These are phyloP conservation scores for Temnopleurus reevesii DNA, from an alignment of 53 echinoderm and acorn worm genomes.

Conservation along the genomic window DNA sequence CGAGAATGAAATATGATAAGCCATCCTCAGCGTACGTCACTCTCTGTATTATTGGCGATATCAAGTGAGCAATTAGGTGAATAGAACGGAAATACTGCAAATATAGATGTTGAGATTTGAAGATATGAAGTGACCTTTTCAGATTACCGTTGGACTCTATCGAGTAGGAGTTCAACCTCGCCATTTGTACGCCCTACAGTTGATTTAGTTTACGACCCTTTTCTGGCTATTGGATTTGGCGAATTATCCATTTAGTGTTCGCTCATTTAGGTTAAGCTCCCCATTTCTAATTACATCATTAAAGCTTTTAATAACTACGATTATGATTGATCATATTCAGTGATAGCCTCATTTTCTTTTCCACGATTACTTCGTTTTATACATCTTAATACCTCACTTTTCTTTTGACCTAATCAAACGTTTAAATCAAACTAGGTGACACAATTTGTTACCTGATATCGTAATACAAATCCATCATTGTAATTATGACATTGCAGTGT, in stretches of 20 bases:
- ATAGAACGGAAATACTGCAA: slow-evolving; percentile 51
- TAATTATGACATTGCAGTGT: no score
- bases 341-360: no score
- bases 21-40: slow-evolving; percentile 54
- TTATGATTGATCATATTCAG: not conserved
- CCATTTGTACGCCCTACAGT: not conserved
- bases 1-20: slow-evolving; percentile 54
- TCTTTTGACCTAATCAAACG: no score
- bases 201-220: not conserved
- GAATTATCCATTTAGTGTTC: slow-evolving; percentile 16
- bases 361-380: no score
- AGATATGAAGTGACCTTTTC: slow-evolving; percentile 54
- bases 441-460: no score
- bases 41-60: slow-evolving; percentile 22
- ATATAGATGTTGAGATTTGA: slow-evolving; percentile 31
- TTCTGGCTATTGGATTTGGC: not conserved
- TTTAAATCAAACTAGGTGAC: no score
- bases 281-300: slow-evolving; percentile 34
- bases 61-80: slow-evolving; percentile 59
- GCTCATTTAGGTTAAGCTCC: not conserved
- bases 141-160: slow-evolving; percentile 30
- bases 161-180: not conserved
- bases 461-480: no score
- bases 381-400: no score
- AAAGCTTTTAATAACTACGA: not conserved